Evolutionary conservation across 2,888 invertebrate genomes (phyloP).

Genomic region (Sympetrum striolatum): DNA sequence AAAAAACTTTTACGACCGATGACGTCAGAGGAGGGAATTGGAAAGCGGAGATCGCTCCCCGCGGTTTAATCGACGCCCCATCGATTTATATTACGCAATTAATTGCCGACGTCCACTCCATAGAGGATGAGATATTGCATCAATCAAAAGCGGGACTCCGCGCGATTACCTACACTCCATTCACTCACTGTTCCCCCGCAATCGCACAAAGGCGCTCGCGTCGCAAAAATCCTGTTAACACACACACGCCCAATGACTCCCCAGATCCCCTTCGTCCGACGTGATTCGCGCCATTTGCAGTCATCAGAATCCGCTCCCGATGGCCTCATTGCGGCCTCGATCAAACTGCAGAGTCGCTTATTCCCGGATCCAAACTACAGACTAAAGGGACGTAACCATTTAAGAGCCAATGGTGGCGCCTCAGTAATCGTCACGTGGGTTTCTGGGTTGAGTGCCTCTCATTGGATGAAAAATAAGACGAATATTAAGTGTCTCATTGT

Average conservation of each 20-base stretch:
- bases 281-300: not conserved
- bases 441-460: no score
- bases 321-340: no score
- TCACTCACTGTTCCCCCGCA: constrained; percentile 19
- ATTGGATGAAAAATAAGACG: no score
- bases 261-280: not conserved
- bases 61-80: not conserved
- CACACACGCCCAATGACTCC: not conserved
- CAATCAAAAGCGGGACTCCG: constrained; percentile 25
- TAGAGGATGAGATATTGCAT: not conserved
- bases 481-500: no score
- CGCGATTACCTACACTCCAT: constrained; percentile 2
- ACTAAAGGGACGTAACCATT: no score
- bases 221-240: not conserved
- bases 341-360: no score
- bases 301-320: not conserved
- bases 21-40: no score
- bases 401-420: no score
- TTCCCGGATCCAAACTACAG: no score
- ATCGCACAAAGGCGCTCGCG: constrained; percentile 1
- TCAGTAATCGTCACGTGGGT: no score
- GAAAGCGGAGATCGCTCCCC: no score
- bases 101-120: not conserved
- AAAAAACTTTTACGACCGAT: no score
- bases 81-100: not conserved